phyloP scores from a whole-genome alignment of 2,888 invertebrate species.

The Nephrotoma appendiculata region DNA sequence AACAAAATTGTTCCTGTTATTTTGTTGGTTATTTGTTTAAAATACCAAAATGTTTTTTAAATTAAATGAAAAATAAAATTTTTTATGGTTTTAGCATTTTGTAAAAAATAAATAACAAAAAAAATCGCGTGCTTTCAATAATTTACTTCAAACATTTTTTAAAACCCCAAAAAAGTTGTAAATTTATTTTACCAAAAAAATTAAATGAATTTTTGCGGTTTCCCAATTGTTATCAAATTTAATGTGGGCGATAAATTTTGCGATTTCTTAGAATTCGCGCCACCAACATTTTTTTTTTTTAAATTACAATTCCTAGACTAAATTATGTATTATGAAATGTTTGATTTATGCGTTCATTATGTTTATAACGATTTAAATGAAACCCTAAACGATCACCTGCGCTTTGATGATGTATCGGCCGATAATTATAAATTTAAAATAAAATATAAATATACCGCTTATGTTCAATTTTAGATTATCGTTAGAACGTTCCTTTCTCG shows the following conservation, averaged over 20 bases:
- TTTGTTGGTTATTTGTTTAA: background rate
- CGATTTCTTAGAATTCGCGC: background rate
- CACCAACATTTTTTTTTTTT: background rate
- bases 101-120: background rate
- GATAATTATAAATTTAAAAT: background rate
- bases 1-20: background rate
- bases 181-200: background rate
- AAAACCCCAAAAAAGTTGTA: background rate
- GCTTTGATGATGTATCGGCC: background rate
- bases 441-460: background rate
- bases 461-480: background rate
- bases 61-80: background rate
- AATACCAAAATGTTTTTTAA: background rate
- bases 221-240: background rate
- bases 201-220: background rate
- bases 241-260: background rate
- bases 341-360: background rate
- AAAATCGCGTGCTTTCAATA: background rate
- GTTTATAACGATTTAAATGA: background rate
- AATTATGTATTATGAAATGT: background rate
- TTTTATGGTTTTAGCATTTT: background rate
- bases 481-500: background rate
- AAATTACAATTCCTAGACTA: background rate
- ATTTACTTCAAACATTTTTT: background rate
- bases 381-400: background rate